Evolutionary conservation across 1,140 invertebrate genomes (phyloP).

Genomic region (Aphelenchoides avenae): DNA sequence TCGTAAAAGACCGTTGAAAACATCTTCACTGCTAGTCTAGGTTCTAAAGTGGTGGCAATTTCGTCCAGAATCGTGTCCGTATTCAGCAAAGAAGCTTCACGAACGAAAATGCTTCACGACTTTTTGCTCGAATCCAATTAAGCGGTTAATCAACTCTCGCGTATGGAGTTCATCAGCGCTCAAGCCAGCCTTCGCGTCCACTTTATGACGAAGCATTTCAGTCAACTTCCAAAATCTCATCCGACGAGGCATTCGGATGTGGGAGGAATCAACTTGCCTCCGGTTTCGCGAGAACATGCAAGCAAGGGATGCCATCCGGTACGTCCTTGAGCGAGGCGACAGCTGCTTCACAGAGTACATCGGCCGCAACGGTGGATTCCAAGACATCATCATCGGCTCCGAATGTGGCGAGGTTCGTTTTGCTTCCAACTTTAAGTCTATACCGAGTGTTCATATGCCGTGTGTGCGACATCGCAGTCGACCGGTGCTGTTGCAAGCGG

Average conservation of each 20-base stretch:
- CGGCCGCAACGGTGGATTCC: conserved; percentile 57
- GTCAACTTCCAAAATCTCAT: conserved; percentile 58
- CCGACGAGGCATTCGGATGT: conserved; percentile 57
- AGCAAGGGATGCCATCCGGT: conserved; percentile 52
- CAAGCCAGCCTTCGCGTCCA: no score
- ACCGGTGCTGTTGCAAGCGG: neutral
- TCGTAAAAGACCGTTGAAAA: conserved; percentile 1
- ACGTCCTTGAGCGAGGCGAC: conserved; percentile 55
- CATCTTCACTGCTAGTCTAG: no score
- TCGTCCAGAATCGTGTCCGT: no score
- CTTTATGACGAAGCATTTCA: no score
- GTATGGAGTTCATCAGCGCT: no score
- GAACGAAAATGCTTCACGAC: no score
- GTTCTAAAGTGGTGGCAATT: no score
- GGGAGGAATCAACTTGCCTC: conserved; percentile 57
- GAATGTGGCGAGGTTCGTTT: conserved; percentile 54
- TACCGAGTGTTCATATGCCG: neutral
- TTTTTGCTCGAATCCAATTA: no score
- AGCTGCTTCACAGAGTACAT: conserved; percentile 59
- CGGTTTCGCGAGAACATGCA: conserved; percentile 57
- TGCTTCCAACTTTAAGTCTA: neutral
- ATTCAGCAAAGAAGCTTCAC: no score
- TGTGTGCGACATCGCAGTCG: neutral
- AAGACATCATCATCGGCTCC: conserved; percentile 59
- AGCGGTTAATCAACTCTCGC: no score